Percentiles rank a stretch among this genome's conserved stretches.
These are phyloP conservation scores for Cnemophilus loriae DNA, from an alignment of 2,113 vertebrate species.

Conservation along the genomic window DNA sequence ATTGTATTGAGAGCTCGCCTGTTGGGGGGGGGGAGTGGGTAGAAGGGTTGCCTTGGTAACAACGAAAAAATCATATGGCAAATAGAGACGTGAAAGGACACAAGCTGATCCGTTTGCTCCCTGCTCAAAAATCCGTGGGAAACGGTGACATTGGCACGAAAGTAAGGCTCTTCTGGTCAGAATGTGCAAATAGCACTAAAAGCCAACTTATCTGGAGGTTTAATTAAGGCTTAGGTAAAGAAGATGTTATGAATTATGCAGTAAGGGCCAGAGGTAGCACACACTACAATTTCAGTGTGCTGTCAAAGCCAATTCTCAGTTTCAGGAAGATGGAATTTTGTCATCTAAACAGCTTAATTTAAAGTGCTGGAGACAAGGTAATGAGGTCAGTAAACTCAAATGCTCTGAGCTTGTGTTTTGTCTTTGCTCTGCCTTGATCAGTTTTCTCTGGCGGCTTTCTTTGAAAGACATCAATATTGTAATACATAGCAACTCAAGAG, in stretches of 20 bases:
- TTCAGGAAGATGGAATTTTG: background rate
- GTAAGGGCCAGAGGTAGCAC: background rate
- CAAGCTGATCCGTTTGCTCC: background rate
- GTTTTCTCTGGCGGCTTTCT: background rate
- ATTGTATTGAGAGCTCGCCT: background rate
- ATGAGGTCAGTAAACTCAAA: background rate
- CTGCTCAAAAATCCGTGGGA: background rate
- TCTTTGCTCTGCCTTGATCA: background rate
- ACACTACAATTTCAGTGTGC: background rate
- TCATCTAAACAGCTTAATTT: background rate
- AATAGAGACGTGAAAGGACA: slow-evolving; percentile 19
- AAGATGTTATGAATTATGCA: background rate
- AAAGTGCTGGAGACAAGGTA: background rate
- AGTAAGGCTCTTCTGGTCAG: background rate
- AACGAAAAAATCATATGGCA: background rate
- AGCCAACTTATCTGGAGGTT: background rate
- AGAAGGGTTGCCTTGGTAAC: slow-evolving; percentile 56
- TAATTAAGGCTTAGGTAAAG: background rate
- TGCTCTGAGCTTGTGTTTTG: background rate
- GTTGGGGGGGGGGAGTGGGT: background rate
- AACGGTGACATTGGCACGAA: background rate
- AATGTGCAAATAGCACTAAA: background rate
- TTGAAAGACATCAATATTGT: background rate
- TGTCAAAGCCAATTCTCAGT: background rate
- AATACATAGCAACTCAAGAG: background rate